Percentiles rank a stretch among this genome's conserved stretches.
Conservation (phyloP, 2,888 invertebrate species). For the Cryptocheilus praepositus region DNA sequence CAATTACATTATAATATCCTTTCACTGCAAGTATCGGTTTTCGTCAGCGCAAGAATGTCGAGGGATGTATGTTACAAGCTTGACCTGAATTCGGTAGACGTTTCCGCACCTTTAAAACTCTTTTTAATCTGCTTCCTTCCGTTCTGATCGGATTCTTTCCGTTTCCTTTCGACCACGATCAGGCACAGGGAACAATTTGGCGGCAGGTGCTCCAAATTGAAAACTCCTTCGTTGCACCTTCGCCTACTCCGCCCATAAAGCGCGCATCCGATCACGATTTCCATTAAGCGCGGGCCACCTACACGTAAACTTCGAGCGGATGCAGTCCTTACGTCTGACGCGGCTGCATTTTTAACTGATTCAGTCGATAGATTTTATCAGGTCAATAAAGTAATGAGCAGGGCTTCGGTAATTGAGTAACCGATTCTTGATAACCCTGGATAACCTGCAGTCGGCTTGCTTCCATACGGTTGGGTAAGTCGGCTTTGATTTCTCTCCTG, state of each 20-base stretch:
- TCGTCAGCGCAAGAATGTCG: no score
- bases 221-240: conserved; percentile 57
- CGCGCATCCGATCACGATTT: conserved; percentile 49
- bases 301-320: conserved; percentile 25
- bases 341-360: conserved; percentile 19
- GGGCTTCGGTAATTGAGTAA: conserved; percentile 28
- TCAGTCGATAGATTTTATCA: conserved; percentile 47
- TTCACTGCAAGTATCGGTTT: no score
- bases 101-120: background rate
- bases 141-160: conserved; percentile 13
- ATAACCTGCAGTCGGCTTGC: no score
- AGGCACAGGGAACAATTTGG: conserved; percentile 49
- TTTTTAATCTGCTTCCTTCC: background rate
- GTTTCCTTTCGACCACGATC: conserved; percentile 46
- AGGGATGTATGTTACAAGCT: background rate
- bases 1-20: no score
- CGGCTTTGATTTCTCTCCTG: no score
- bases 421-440: conserved; percentile 11
- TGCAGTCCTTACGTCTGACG: conserved; percentile 6
- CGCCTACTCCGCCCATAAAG: conserved; percentile 53
- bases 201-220: conserved; percentile 63
- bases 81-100: background rate
- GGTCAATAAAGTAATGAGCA: conserved; percentile 37
- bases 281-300: conserved; percentile 56
- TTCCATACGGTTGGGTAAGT: no score